Base-by-base conservation (phyloP, 2,797 vertebrate genomes). In the Artibeus lituratus region DNA sequence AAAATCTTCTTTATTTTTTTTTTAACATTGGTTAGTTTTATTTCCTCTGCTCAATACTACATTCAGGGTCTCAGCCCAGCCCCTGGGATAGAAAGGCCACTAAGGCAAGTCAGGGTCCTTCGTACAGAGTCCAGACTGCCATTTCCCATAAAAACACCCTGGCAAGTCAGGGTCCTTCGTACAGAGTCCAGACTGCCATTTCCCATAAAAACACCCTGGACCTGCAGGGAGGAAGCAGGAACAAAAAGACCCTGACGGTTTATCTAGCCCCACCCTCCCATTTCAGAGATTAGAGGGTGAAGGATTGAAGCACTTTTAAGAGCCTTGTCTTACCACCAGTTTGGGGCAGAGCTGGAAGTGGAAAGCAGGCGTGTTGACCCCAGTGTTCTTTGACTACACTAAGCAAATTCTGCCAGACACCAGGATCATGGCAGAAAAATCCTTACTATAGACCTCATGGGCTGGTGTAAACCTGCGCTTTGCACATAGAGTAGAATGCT, bases 341-440 rank as follows among this genome's bases (percentile, higher is more conserved):
- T 81, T 59, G 55, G 32, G n/a, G n/a, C 72, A 87, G 72, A 72
- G 24, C 39, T 78, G 37, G 29, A 69, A 78, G 32, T 94, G 57
- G 76, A 84, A 73, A 84, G 15, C 3, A 32, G 57, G 42, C 73
- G 76, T 89, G 42, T 35, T 93, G 77, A 95, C 70, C 21, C 5
- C 9, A 87, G 22, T n/a, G 47, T 89, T 95, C 55, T 94, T 80
- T 12, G 81, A 80, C 69, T 35, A 69, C n/a, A 88, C 72, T 73
- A 74, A 94, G 19, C 55, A 88, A 72, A 82, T 86, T 88, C 65
- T 93, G 35, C 70, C 65, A 93, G 24, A 94, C 37, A 95, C 19
- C 10, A 9, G 57, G 55, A 95, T 35, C n/a, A 47, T 35, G n/a
- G 51, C 67, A 94, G 69, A 87, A 81, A 70, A 47, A 35, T 24